phyloP scores from a whole-genome alignment of 2,888 invertebrate species.

The Acrobeloides nanus region DNA sequence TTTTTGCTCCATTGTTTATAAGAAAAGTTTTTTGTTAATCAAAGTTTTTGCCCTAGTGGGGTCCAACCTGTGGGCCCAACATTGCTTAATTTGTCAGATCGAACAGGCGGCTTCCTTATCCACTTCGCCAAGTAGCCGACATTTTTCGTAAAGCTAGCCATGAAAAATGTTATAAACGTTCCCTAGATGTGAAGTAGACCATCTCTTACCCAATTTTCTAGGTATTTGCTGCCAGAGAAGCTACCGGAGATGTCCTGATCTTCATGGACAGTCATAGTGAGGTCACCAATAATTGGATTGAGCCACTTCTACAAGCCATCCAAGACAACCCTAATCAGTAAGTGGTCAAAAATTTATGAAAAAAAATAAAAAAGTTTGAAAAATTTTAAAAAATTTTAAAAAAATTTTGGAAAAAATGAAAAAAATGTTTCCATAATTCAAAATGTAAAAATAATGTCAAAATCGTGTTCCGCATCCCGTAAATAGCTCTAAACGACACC shows the following conservation, averaged over 20 bases:
- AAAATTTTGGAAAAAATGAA: not conserved
- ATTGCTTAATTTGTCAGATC: too few relatives aligned
- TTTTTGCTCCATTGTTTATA: too few relatives aligned
- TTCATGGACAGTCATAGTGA: slow-evolving; percentile 98
- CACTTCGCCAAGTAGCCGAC: too few relatives aligned
- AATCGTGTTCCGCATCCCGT: too few relatives aligned
- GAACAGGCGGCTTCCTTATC: too few relatives aligned
- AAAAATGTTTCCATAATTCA: too few relatives aligned
- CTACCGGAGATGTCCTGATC: slow-evolving; percentile 80
- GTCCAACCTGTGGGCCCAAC: too few relatives aligned
- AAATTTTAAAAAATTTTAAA: not conserved
- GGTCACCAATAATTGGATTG: slow-evolving; percentile 93
- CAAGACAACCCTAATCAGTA: slow-evolving; percentile 69
- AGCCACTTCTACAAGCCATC: slow-evolving; percentile 82
- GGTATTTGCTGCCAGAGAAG: slow-evolving; percentile 81
- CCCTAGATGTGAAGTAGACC: slow-evolving; percentile 1
- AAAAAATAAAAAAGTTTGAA: not conserved
- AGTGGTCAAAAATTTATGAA: slow-evolving; percentile 17
- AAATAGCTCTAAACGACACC: too few relatives aligned
- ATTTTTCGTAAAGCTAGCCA: too few relatives aligned
- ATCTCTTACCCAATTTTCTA: slow-evolving; percentile 56
- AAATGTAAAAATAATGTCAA: too few relatives aligned
- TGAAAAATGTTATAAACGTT: not conserved
- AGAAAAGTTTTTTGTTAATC: not conserved
- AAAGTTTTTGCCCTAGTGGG: too few relatives aligned